These are phyloP conservation scores for Upupa epops DNA, from an alignment of 2,113 vertebrate genomes.

Conservation along the genomic window DNA sequence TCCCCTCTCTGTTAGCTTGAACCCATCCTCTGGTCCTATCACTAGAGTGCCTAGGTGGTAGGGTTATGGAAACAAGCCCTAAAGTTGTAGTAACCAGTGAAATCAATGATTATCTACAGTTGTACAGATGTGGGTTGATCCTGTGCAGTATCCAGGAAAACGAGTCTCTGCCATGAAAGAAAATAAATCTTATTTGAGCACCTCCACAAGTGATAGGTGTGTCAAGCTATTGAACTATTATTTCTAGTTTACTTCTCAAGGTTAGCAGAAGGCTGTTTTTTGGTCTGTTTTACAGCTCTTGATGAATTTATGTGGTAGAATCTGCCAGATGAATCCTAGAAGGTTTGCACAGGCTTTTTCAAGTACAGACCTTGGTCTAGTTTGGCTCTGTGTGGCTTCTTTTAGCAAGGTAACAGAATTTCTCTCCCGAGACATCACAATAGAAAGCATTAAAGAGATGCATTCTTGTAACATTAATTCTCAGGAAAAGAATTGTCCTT, in stretches of 20 bases:
- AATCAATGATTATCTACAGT: not conserved
- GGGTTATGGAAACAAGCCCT: slow-evolving; percentile 6
- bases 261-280: not conserved
- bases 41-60: not conserved
- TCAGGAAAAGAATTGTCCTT: not conserved
- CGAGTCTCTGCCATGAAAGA: not conserved
- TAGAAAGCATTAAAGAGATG: not conserved
- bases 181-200: not conserved
- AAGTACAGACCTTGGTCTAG: not conserved
- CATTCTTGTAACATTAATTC: not conserved
- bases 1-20: too few relatives aligned
- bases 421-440: not conserved
- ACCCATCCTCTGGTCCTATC: too few relatives aligned
- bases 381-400: not conserved
- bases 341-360: not conserved
- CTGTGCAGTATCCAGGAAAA: not conserved
- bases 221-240: not conserved
- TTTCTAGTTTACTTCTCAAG: not conserved
- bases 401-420: not conserved
- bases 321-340: not conserved
- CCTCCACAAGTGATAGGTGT: not conserved
- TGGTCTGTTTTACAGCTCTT: not conserved
- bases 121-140: not conserved
- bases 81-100: not conserved
- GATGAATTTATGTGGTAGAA: not conserved